These are phyloP conservation scores for Cepphus grylle DNA, from an alignment of 2,113 vertebrate genomes.

Conservation along the genomic window DNA sequence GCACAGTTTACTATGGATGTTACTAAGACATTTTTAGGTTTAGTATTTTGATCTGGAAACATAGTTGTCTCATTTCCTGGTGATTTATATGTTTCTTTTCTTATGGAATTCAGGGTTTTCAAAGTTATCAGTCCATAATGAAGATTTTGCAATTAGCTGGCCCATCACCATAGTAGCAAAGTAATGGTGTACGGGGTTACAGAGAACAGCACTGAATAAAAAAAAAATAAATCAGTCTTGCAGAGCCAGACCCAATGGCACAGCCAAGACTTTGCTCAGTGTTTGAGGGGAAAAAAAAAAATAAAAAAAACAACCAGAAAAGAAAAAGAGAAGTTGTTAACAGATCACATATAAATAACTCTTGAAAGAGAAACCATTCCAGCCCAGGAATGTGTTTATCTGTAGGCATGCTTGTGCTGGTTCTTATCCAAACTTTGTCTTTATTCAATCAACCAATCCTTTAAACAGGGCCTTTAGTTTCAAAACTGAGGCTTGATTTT, in stretches of 20 bases:
- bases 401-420: not conserved
- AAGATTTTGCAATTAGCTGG: conserved; percentile 42
- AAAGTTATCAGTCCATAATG: conserved; percentile 53
- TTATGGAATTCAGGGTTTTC: conserved; percentile 30
- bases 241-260: conserved; percentile 21
- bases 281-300: not conserved
- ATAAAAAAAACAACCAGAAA: not conserved
- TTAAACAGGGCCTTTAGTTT: not conserved
- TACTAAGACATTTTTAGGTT: conserved; percentile 41
- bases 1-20: conserved; percentile 24
- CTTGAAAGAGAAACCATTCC: not conserved
- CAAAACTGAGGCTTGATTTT: not conserved
- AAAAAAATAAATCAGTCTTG: not conserved
- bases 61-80: conserved; percentile 29
- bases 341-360: not conserved
- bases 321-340: not conserved
- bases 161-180: not conserved
- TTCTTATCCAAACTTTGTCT: conserved; percentile 8
- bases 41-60: conserved; percentile 51
- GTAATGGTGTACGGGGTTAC: not conserved
- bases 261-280: conserved; percentile 4
- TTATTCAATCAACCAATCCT: not conserved
- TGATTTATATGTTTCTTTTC: conserved; percentile 23
- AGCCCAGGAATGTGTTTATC: not conserved
- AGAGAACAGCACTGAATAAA: not conserved